These are phyloP conservation scores for Blastomussa wellsi DNA, from an alignment of 92 coral and sea anemone genomes.

Conservation along the genomic window DNA sequence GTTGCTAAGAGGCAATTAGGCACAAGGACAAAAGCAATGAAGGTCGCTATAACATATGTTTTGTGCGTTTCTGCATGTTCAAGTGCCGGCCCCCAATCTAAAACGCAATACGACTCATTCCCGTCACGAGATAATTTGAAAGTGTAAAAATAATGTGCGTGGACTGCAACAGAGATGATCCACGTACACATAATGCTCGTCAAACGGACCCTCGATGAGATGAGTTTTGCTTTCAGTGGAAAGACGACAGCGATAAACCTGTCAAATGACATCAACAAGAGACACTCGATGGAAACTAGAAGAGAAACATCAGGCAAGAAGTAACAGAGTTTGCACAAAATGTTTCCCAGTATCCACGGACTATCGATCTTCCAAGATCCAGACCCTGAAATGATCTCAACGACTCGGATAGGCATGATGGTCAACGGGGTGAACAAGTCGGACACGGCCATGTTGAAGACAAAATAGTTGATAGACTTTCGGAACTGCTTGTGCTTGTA, in stretches of 20 bases:
- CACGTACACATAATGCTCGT: neutral
- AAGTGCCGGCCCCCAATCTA: neutral
- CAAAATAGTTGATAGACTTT: too few relatives aligned
- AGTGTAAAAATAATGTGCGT: neutral
- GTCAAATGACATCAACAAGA: constrained; percentile 5
- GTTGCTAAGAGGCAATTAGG: neutral
- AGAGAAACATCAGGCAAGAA: constrained; percentile 17
- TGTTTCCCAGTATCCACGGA: too few relatives aligned
- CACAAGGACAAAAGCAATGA: neutral
- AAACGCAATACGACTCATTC: neutral
- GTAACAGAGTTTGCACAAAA: neutral
- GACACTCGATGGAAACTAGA: neutral
- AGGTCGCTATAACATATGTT: neutral
- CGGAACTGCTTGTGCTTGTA: too few relatives aligned
- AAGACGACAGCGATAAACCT: neutral
- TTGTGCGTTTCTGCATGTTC: neutral
- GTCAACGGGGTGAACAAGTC: too few relatives aligned
- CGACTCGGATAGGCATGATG: too few relatives aligned
- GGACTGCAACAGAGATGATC: constrained; percentile 1
- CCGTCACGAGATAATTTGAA: neutral
- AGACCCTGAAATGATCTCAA: too few relatives aligned
- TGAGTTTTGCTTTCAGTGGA: neutral
- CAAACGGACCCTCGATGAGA: neutral
- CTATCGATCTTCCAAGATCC: too few relatives aligned
- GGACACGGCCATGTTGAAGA: too few relatives aligned